Conservation (phyloP, 2,888 invertebrate genomes). For the Philereme transversata region DNA sequence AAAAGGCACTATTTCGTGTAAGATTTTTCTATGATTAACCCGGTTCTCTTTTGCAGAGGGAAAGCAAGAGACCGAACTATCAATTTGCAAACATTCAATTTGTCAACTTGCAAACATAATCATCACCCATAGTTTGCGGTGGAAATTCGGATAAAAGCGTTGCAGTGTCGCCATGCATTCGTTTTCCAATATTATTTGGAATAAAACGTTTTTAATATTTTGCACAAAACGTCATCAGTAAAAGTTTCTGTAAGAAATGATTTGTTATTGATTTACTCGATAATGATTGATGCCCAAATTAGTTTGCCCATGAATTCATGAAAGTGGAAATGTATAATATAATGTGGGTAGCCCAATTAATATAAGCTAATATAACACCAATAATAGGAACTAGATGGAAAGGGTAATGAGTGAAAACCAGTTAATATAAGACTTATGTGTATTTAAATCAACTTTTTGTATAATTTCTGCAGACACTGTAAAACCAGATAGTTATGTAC, state of each 20-base stretch:
- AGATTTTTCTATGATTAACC: too few species aligned
- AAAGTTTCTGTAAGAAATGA: slow-evolving; percentile 21
- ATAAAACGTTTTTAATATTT: slow-evolving; percentile 28
- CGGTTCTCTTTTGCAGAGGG: too few species aligned
- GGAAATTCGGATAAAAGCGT: slow-evolving; percentile 1
- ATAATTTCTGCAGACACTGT: too few species aligned
- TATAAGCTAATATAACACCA: background rate
- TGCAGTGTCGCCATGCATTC: slow-evolving; percentile 13
- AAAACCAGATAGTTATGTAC: too few species aligned
- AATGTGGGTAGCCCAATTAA: background rate
- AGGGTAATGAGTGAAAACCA: background rate
- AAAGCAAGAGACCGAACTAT: too few species aligned
- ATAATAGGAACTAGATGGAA: background rate
- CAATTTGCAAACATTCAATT: too few species aligned
- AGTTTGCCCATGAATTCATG: slow-evolving; percentile 12
- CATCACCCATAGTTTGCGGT: slow-evolving; percentile 10
- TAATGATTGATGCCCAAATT: slow-evolving; percentile 6
- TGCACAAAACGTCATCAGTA: slow-evolving; percentile 30
- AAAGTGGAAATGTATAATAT: slow-evolving; percentile 1
- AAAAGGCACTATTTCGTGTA: too few species aligned
- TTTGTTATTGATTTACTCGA: slow-evolving; percentile 5
- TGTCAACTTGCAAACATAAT: background rate
- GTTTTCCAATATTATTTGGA: background rate
- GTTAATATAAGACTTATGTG: background rate
- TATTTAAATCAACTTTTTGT: too few species aligned